phyloP scores from a whole-genome alignment of 2,113 vertebrate species.

The Ondatra zibethicus region DNA sequence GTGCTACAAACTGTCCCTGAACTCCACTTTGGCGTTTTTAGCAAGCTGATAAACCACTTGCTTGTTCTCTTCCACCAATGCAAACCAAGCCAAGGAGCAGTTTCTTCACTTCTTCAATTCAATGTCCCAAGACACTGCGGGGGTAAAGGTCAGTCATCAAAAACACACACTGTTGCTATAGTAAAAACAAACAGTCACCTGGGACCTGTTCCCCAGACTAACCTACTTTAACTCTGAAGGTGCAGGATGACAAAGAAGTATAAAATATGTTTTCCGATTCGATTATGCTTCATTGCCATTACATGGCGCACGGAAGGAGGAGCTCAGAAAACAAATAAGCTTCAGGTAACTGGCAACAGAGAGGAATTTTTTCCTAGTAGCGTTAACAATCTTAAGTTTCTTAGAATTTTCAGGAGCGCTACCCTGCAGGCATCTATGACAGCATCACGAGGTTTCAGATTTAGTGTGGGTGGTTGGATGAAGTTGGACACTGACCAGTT shows the following conservation, averaged over 20 bases:
- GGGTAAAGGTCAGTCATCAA: conserved; percentile 75
- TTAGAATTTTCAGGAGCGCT: conserved; percentile 47
- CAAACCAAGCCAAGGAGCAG: conserved; percentile 67
- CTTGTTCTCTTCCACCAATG: conserved; percentile 63
- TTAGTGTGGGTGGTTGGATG: conserved; percentile 62
- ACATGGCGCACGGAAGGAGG: conserved; percentile 18
- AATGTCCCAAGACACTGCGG: conserved; percentile 65
- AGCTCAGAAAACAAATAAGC: not conserved
- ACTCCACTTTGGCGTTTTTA: conserved; percentile 73
- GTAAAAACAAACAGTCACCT: conserved; percentile 50
- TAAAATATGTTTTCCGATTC: conserved; percentile 22
- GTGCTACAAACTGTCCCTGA: conserved; percentile 61
- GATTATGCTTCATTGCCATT: conserved; percentile 31
- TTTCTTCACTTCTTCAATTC: conserved; percentile 73
- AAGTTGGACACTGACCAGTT: conserved; percentile 73
- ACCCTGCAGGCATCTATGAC: conserved; percentile 64
- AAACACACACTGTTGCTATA: conserved; percentile 43
- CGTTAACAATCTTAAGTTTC: conserved; percentile 55
- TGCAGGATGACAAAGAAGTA: conserved; percentile 11
- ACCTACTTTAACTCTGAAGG: conserved; percentile 14
- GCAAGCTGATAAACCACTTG: conserved; percentile 73
- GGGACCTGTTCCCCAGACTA: conserved; percentile 45
- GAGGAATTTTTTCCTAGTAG: not conserved
- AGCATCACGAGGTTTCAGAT: conserved; percentile 61
- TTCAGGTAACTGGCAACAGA: conserved; percentile 22